Base-by-base conservation (phyloP, 1,140 invertebrate genomes). In the Portunus trituberculatus region DNA sequence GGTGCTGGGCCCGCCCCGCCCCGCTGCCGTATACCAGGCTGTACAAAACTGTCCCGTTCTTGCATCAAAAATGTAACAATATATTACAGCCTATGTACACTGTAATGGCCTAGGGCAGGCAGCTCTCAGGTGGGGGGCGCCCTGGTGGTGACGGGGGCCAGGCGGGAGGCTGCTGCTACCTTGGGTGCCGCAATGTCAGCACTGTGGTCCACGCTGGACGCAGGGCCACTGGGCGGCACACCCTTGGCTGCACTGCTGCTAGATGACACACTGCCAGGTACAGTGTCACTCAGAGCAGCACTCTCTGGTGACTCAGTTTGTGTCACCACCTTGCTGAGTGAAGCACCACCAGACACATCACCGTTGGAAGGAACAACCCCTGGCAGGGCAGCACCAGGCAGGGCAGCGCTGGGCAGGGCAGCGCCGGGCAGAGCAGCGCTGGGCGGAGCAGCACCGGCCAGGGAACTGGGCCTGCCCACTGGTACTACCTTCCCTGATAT, bases 21-120 rank as follows among this genome's bases (percentile, higher is more conserved):
- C 67, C 25, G n/a, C 25, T n/a, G 67, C 67, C 67, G 10, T 25
- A 20, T n/a, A 2, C n/a, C 20, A n/a, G n/a, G 67, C 67, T n/a
- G n/a, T 76, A 76, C 67, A 76, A 76, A 76, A 76, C 67, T 76
- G 67, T n/a, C 67, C 67, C 67, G 20, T 76, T 76, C 67, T 76
- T 20, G 20, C 67, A 76, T 1, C 67, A 76, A 76, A 76, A 76
- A 76, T 76, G 67, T 76, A 76, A 76, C 67, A 76, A 76, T 76
- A 76, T 76, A 76, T 76, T 76, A 76, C 67, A 76, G 67, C 20
- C n/a, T 76, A 76, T 76, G n/a, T 76, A 76, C 67, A 76, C 67
- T 76, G 67, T n/a, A 7, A n/a, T n/a, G 67, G n/a, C 20, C 16
- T 76, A n/a, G 67, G n/a, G 67, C 10, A 3, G 67, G 67, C 67